phyloP scores from a whole-genome alignment of 2,888 invertebrate species.

The Clitarchus hookeri region DNA sequence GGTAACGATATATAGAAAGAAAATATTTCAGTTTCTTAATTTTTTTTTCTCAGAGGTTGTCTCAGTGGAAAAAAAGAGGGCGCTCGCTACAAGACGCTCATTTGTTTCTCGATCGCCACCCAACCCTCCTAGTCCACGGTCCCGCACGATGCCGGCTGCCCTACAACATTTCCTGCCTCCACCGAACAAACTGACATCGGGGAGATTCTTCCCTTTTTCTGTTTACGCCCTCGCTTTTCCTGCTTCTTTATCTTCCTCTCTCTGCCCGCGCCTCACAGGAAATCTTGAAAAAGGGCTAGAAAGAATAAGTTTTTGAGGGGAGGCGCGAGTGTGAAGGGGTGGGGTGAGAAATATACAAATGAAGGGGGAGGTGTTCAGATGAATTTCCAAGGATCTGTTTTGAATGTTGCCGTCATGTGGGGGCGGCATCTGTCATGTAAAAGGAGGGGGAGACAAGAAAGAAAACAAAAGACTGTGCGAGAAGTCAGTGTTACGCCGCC shows the following conservation, averaged over 20 bases:
- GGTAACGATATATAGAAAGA: not conserved
- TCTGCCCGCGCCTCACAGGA: not conserved
- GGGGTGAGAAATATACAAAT: not conserved
- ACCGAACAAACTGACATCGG: not conserved
- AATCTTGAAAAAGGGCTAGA: not conserved
- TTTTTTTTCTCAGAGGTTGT: not conserved
- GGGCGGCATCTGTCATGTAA: not conserved
- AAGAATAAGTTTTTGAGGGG: not conserved
- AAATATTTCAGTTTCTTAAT: not conserved
- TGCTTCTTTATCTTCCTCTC: conserved; percentile 15
- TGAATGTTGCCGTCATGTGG: conserved; percentile 18
- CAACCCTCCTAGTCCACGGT: not conserved
- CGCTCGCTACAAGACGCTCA: not conserved
- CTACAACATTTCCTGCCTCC: conserved; percentile 7
- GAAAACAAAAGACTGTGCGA: not conserved
- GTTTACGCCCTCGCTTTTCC: conserved; percentile 23
- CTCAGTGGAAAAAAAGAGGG: not conserved
- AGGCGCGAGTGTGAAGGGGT: not conserved
- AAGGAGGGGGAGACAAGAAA: not conserved
- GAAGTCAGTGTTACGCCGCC: too few relatives aligned
- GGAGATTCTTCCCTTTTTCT: not conserved
- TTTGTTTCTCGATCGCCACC: not conserved
- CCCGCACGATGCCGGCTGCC: not conserved
- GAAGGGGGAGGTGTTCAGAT: conserved; percentile 17
- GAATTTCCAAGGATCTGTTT: conserved; percentile 23